Conservation (phyloP, 2,797 vertebrate genomes). For the Coreius guichenoti region DNA sequence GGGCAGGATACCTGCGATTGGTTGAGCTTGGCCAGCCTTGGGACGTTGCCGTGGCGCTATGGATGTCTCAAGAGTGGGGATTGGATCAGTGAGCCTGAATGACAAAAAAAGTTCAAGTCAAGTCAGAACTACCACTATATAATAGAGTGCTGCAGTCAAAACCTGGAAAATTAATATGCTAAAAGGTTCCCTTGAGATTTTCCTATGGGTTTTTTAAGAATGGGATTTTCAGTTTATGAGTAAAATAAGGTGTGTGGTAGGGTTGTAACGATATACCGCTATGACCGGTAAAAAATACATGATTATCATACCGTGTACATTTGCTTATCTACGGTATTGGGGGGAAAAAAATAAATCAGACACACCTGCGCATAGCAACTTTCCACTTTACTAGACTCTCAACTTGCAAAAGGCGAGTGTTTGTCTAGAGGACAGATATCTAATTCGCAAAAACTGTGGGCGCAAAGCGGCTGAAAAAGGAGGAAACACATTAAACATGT, state of each 20-base stretch:
- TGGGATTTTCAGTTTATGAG: not conserved
- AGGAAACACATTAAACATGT: no score
- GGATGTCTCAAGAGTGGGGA: conserved; percentile 94
- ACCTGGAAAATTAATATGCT: not conserved
- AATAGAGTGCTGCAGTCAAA: not conserved
- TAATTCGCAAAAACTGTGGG: no score
- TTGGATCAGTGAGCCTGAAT: conserved; percentile 91
- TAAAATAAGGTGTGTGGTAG: not conserved
- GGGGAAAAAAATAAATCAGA: no score
- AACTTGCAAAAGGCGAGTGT: no score
- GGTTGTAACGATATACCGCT: no score
- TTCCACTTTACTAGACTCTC: no score
- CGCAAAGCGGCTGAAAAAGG: no score
- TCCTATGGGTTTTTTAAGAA: not conserved
- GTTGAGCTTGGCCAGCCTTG: conserved; percentile 93
- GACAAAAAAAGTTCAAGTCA: not conserved
- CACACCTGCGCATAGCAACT: no score
- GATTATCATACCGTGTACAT: no score
- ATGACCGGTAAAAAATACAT: no score
- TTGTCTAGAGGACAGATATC: no score
- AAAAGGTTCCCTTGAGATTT: not conserved
- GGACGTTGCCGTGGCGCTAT: conserved; percentile 97
- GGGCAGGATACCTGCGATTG: conserved; percentile 92
- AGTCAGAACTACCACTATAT: not conserved
- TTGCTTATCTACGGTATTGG: no score